These are phyloP conservation scores for Melanotaenia pygmaea DNA, from an alignment of 2,797 vertebrate genomes.

Conservation along the genomic window DNA sequence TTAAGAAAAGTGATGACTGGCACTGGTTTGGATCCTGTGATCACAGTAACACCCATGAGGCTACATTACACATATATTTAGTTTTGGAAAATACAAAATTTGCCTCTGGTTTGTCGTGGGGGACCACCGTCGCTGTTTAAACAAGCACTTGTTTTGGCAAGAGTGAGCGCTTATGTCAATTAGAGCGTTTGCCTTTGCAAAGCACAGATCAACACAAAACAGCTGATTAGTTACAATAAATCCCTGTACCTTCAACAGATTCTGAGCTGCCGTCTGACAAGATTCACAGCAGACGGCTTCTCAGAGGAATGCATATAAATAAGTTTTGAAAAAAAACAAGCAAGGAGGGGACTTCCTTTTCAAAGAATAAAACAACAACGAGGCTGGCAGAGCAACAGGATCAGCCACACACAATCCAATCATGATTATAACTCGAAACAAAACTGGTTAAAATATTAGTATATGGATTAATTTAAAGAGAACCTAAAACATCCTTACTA, in stretches of 20 bases:
- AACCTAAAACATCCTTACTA: slow-evolving; percentile 27
- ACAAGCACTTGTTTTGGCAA: slow-evolving; percentile 57
- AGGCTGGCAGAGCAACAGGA: slow-evolving; percentile 53
- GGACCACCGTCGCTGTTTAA: slow-evolving; percentile 25
- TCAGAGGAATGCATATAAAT: slow-evolving; percentile 70
- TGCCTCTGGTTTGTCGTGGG: slow-evolving; percentile 25
- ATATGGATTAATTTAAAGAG: slow-evolving; percentile 35
- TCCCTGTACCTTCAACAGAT: slow-evolving; percentile 68
- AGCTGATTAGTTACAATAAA: slow-evolving; percentile 46
- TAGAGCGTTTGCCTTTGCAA: slow-evolving; percentile 33
- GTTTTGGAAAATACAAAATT: slow-evolving; percentile 53
- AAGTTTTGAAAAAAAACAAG: slow-evolving; percentile 26
- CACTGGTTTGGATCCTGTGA: slow-evolving; percentile 68
- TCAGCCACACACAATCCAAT: slow-evolving; percentile 54
- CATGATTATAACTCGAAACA: slow-evolving; percentile 48
- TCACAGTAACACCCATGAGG: slow-evolving; percentile 42
- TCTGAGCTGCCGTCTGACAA: slow-evolving; percentile 44
- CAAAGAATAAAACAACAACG: slow-evolving; percentile 34
- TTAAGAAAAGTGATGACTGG: slow-evolving; percentile 75
- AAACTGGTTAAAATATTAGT: slow-evolving; percentile 51
- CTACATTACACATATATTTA: slow-evolving; percentile 48
- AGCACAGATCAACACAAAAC: slow-evolving; percentile 49
- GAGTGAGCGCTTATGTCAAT: slow-evolving; percentile 29
- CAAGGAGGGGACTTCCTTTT: slow-evolving; percentile 4
- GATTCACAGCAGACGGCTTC: slow-evolving; percentile 66